These are phyloP conservation scores for Halictus rubicundus DNA, from an alignment of 1,140 invertebrate genomes.

Conservation along the genomic window DNA sequence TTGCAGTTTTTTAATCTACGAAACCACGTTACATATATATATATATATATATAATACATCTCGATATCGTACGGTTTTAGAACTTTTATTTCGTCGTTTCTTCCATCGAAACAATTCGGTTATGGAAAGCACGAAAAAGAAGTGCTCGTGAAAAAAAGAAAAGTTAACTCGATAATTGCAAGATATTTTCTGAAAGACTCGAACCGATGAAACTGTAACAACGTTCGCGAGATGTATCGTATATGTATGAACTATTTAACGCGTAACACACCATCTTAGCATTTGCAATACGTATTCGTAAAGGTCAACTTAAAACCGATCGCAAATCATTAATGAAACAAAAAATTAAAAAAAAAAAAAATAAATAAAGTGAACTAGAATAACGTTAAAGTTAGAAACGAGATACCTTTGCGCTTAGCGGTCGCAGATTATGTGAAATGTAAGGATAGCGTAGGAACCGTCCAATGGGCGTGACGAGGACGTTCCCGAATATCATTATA, in stretches of 20 bases:
- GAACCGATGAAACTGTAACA: not conserved
- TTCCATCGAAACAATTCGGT: not conserved
- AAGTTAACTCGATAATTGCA: no score
- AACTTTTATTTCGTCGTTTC: not conserved
- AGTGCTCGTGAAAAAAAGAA: no score
- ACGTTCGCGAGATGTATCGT: constrained; percentile 17
- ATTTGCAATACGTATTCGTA: constrained; percentile 38
- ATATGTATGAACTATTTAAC: constrained; percentile 17
- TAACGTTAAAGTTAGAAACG: constrained; percentile 42
- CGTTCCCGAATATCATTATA: constrained; percentile 56
- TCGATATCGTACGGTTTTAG: not conserved
- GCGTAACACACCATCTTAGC: constrained; percentile 29
- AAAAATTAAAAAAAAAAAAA: not conserved
- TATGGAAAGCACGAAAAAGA: not conserved
- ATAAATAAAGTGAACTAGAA: not conserved
- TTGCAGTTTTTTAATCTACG: constrained; percentile 25
- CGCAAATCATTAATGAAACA: constrained; percentile 22
- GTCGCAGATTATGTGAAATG: constrained; percentile 53
- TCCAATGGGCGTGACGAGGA: constrained; percentile 69
- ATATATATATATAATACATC: constrained; percentile 19
- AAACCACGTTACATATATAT: not conserved
- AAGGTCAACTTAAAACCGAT: constrained; percentile 16
- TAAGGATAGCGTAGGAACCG: constrained; percentile 74
- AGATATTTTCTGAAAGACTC: no score
- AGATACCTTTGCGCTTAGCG: constrained; percentile 61